phyloP scores from a whole-genome alignment of 1,140 invertebrate genomes.

The Stegodyphus dumicola region DNA sequence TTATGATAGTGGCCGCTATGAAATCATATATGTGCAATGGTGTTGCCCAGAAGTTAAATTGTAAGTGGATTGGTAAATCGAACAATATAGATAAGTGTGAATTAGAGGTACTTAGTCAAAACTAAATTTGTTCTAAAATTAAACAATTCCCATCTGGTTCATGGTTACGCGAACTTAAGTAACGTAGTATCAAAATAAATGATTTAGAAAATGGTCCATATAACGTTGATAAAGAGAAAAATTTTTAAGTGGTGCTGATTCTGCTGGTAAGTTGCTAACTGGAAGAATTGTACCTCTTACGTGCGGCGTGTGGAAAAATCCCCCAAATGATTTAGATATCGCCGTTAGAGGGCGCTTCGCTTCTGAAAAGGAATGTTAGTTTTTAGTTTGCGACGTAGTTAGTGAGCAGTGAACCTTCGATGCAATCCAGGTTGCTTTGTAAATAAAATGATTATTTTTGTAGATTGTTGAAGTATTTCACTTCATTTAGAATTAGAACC shows the following conservation, averaged over 20 bases:
- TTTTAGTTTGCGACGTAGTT: no score
- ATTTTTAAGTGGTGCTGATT: constrained; percentile 30
- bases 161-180: neutral
- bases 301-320: no score
- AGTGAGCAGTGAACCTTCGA: no score
- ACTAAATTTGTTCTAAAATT: constrained; percentile 11
- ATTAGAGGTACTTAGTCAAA: constrained; percentile 23
- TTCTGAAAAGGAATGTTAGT: no score
- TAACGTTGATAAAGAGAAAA: constrained; percentile 35
- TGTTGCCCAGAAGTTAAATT: constrained; percentile 24
- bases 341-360: no score
- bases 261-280: constrained; percentile 27
- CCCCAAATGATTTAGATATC: no score
- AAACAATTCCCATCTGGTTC: constrained; percentile 13
- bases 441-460: no score
- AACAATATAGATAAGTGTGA: constrained; percentile 24
- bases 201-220: neutral
- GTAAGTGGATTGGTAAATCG: constrained; percentile 1
- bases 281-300: constrained; percentile 15
- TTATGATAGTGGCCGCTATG: constrained; percentile 2
- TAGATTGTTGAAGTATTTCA: no score
- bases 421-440: no score
- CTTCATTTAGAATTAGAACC: no score
- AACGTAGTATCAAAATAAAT: neutral
- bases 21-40: constrained; percentile 12